phyloP scores from a whole-genome alignment of 2,797 vertebrate genomes.

The Poecilia picta region DNA sequence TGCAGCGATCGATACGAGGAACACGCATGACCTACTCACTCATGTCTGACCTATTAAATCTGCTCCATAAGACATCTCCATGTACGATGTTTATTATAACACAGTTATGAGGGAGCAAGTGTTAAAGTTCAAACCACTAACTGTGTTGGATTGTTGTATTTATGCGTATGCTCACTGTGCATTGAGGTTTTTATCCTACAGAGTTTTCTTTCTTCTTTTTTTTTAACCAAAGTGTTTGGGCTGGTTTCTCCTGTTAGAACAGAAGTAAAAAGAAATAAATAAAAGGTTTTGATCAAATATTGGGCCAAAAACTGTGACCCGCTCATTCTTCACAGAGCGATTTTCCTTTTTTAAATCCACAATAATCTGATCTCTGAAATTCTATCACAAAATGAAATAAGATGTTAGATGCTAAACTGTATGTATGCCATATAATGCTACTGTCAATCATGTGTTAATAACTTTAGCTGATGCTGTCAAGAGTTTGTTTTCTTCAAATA shows the following conservation, averaged over 20 bases:
- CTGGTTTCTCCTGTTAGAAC: background rate
- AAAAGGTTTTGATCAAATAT: background rate
- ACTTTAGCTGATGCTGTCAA: background rate
- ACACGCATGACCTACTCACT: constrained; percentile 15
- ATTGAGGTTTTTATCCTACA: background rate
- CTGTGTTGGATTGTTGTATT: background rate
- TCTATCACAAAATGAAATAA: background rate
- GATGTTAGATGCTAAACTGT: background rate
- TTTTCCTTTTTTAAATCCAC: background rate
- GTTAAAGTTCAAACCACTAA: background rate
- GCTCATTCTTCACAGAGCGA: background rate
- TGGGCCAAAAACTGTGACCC: background rate
- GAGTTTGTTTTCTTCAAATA: background rate
- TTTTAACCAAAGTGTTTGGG: background rate
- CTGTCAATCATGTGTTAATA: background rate
- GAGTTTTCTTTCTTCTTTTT: background rate
- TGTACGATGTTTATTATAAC: background rate
- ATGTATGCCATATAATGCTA: background rate
- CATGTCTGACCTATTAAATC: background rate
- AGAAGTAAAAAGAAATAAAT: background rate
- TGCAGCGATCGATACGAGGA: constrained; percentile 55
- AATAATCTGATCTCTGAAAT: background rate
- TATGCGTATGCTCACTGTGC: background rate
- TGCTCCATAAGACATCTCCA: background rate
- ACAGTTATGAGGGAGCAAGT: background rate